Evolutionary conservation across 2,888 invertebrate species (phyloP).

Genomic region (Caenorhabditis virilis): DNA sequence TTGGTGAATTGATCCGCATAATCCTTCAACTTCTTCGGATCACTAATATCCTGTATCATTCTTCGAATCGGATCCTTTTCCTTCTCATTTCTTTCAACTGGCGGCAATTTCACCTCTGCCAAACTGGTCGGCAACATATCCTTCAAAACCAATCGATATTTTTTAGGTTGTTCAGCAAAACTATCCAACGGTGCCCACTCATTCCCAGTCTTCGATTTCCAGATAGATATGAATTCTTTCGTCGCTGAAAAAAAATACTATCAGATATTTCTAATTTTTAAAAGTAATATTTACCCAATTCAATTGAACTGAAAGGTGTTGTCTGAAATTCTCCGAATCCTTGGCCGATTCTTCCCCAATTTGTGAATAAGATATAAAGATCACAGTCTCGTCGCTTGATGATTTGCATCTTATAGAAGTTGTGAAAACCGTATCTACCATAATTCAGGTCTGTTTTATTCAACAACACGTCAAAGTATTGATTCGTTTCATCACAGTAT

Average conservation of each 20-base stretch:
- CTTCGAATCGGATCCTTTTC: conserved; percentile 28
- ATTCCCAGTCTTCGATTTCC: conserved; percentile 72
- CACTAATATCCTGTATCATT: conserved; percentile 69
- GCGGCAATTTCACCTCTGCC: conserved; percentile 31
- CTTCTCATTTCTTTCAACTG: conserved; percentile 25
- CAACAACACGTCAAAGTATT: conserved; percentile 66
- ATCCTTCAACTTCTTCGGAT: conserved; percentile 47
- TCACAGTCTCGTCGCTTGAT: conserved; percentile 70
- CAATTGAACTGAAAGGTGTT: conserved; percentile 43
- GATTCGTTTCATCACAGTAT: conserved; percentile 43
- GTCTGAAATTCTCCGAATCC: conserved; percentile 48
- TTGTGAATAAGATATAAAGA: conserved; percentile 72
- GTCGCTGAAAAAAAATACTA: conserved; percentile 70
- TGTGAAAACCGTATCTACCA: conserved; percentile 72
- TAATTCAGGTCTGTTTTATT: conserved; percentile 71
- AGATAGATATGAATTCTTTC: conserved; percentile 73
- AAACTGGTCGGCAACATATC: conserved; percentile 19
- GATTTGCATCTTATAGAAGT: conserved; percentile 74
- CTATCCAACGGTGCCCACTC: conserved; percentile 48
- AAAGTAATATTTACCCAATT: conserved; percentile 15
- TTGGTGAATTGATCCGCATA: conserved; percentile 31
- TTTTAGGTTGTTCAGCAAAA: conserved; percentile 69
- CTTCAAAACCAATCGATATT: conserved; percentile 69
- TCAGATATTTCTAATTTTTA: too few species aligned
- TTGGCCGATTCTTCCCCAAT: conserved; percentile 73